A percentile compares a stretch with the other conserved stretches of the same genome.
These are phyloP conservation scores for Naso thynnoides DNA, from an alignment of 2,797 vertebrate species.

Conservation along the genomic window DNA sequence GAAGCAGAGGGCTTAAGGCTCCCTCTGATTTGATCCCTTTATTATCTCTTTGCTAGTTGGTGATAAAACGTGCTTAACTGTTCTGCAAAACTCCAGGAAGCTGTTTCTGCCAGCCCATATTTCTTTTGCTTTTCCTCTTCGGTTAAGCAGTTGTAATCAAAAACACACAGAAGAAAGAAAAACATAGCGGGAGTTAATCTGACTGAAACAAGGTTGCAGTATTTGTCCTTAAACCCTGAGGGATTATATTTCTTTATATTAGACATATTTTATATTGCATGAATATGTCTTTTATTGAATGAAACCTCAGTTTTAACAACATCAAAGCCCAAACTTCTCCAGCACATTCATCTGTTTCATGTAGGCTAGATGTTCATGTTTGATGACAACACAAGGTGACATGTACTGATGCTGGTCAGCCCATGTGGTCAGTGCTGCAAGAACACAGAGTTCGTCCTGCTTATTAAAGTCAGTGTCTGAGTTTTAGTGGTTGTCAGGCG, in stretches of 20 bases:
- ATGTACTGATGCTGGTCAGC: conserved; percentile 37
- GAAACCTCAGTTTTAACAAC: conserved; percentile 1
- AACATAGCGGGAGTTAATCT: background rate
- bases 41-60: conserved; percentile 23
- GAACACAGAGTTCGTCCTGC: conserved; percentile 57
- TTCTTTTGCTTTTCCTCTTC: conserved; percentile 3
- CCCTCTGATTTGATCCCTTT: conserved; percentile 29
- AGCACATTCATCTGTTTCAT: conserved; percentile 39
- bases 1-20: conserved; percentile 8
- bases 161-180: background rate
- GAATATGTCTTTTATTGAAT: background rate
- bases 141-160: background rate
- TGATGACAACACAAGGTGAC: conserved; percentile 57
- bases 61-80: conserved; percentile 34
- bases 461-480: conserved; percentile 67
- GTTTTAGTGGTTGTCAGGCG: conserved; percentile 55
- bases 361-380: conserved; percentile 41
- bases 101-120: background rate
- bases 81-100: conserved; percentile 13
- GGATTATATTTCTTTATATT: background rate
- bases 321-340: background rate
- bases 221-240: conserved; percentile 6
- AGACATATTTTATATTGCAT: background rate
- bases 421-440: conserved; percentile 53
- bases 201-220: conserved; percentile 1